A percentile compares a stretch with the other conserved stretches of the same genome.
Evolutionary conservation across 2,888 invertebrate genomes (phyloP).

Genomic region (Lapara coniferarum): DNA sequence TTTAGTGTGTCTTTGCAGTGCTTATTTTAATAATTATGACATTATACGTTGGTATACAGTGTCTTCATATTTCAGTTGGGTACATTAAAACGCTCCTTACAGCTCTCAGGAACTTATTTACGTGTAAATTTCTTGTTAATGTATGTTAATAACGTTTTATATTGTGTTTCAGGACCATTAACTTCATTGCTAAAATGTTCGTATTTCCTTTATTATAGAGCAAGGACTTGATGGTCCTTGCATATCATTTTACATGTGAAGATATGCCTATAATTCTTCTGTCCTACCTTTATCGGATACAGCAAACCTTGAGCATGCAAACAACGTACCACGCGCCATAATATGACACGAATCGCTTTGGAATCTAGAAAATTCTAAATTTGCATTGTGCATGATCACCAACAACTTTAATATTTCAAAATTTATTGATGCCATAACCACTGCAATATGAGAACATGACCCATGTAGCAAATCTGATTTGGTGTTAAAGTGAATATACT

Average conservation of each 20-base stretch:
- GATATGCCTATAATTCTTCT: not conserved
- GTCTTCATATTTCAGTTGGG: slow-evolving; percentile 9
- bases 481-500: no score
- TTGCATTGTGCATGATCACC: not conserved
- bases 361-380: not conserved
- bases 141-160: slow-evolving; percentile 10
- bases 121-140: slow-evolving; percentile 10
- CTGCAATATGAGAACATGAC: no score
- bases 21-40: not conserved
- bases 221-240: not conserved
- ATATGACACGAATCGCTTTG: not conserved
- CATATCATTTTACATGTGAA: not conserved
- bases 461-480: no score
- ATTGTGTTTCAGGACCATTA: slow-evolving; percentile 14
- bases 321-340: not conserved
- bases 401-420: not conserved
- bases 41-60: not conserved
- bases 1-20: not conserved
- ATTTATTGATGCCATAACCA: no score
- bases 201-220: not conserved
- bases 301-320: not conserved
- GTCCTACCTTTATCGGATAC: not conserved
- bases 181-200: not conserved
- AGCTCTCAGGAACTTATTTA: slow-evolving; percentile 8
- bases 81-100: slow-evolving; percentile 10